phyloP scores from a whole-genome alignment of 2,888 invertebrate genomes.

The Parnassius orleans region DNA sequence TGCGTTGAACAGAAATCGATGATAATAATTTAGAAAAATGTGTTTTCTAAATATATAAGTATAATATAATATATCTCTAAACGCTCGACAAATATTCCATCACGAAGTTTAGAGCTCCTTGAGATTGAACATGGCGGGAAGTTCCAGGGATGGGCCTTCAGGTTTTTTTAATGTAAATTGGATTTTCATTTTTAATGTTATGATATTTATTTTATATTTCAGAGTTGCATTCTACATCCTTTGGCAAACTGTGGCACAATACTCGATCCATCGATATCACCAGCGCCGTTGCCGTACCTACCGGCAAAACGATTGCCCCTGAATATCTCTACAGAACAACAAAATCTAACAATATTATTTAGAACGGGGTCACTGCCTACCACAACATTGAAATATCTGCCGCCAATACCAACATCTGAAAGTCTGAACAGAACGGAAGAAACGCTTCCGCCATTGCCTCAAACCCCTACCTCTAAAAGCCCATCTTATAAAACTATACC shows the following conservation, averaged over 20 bases:
- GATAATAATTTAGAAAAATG: too few species aligned
- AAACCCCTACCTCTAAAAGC: background rate
- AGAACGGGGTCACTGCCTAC: slow-evolving; percentile 3
- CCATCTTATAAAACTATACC: background rate
- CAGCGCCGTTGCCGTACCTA: slow-evolving; percentile 10
- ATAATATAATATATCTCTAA: too few species aligned
- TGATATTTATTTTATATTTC: slow-evolving; percentile 20
- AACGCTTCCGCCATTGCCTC: background rate
- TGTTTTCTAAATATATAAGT: too few species aligned
- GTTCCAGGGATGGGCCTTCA: too few species aligned
- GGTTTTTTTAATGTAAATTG: too few species aligned
- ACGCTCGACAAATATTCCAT: too few species aligned
- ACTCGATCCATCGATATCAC: too few species aligned
- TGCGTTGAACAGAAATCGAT: too few species aligned
- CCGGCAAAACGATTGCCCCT: slow-evolving; percentile 9
- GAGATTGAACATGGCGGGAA: too few species aligned
- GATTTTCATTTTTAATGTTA: too few species aligned
- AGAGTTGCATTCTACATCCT: slow-evolving; percentile 35
- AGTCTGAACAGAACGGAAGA: slow-evolving; percentile 7
- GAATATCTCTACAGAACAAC: slow-evolving; percentile 2
- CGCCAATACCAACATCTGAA: slow-evolving; percentile 9
- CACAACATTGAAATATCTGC: slow-evolving; percentile 3
- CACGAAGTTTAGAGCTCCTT: too few species aligned
- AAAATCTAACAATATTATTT: slow-evolving; percentile 15
- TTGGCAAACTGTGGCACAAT: slow-evolving; percentile 26